phyloP scores from a whole-genome alignment of 2,113 vertebrate genomes.

The Apodemus speciosus region DNA sequence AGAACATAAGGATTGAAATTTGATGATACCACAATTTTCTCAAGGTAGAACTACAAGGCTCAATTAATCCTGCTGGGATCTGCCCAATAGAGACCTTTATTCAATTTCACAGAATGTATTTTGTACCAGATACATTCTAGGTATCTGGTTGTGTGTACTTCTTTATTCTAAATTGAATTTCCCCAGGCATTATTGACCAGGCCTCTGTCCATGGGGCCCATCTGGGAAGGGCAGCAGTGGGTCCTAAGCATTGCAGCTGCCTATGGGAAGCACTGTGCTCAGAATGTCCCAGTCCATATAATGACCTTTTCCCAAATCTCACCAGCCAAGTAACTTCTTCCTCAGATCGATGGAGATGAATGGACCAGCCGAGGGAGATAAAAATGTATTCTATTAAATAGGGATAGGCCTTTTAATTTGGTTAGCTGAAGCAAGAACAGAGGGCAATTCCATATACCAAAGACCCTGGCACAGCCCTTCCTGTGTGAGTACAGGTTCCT shows the following conservation, averaged over 20 bases:
- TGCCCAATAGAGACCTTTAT: background rate
- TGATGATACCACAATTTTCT: background rate
- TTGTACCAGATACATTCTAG: background rate
- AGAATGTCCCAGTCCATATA: background rate
- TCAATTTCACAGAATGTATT: background rate
- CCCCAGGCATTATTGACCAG: background rate
- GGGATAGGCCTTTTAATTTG: background rate
- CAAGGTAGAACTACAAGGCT: background rate
- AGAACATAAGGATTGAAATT: background rate
- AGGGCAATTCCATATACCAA: background rate
- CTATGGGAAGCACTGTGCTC: background rate
- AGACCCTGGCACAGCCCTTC: background rate
- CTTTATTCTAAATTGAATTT: background rate
- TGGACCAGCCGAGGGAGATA: background rate
- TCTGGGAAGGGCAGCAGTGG: background rate
- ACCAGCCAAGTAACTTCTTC: background rate
- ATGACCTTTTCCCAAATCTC: background rate
- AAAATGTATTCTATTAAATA: background rate
- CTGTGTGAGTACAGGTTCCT: no score
- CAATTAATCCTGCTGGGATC: background rate
- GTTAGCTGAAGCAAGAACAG: background rate
- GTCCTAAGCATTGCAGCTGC: background rate
- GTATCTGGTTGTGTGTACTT: background rate
- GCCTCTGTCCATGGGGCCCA: background rate
- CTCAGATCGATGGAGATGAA: background rate